Evolutionary conservation across 2,113 vertebrate genomes (phyloP).

Genomic region (Ameiurus melas): DNA sequence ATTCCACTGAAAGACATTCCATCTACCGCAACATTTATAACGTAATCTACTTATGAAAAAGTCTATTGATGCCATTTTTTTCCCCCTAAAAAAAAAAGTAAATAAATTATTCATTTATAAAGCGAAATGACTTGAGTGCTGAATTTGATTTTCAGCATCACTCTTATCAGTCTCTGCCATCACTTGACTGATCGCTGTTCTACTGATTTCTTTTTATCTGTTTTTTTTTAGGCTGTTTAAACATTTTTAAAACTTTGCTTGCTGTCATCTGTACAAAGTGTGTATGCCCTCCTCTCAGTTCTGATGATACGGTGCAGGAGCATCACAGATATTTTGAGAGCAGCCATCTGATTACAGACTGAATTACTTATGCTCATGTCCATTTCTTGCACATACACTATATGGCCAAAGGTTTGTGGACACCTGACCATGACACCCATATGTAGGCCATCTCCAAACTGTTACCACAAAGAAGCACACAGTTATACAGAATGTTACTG

Average conservation of each 20-base stretch:
- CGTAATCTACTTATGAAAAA: background rate
- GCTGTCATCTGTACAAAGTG: background rate
- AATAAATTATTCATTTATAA: background rate
- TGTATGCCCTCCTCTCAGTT: background rate
- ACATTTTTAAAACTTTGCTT: background rate
- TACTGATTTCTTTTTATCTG: background rate
- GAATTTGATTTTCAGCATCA: background rate
- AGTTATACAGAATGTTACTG: background rate
- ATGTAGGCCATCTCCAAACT: background rate
- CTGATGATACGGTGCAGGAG: background rate
- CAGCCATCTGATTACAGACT: background rate
- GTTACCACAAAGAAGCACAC: background rate
- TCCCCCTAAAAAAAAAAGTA: too few species aligned
- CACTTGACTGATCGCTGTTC: background rate
- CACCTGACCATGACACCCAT: background rate
- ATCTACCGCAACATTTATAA: background rate
- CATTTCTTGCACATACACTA: background rate
- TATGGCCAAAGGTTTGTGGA: background rate
- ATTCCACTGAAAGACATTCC: background rate
- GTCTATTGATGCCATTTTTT: background rate
- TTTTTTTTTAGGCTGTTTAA: background rate
- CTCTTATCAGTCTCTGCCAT: background rate
- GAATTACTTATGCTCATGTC: background rate
- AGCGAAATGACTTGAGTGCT: background rate
- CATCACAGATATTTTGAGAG: background rate